Conservation (phyloP, 2,113 vertebrate genomes). For the Pholis gunnellus region DNA sequence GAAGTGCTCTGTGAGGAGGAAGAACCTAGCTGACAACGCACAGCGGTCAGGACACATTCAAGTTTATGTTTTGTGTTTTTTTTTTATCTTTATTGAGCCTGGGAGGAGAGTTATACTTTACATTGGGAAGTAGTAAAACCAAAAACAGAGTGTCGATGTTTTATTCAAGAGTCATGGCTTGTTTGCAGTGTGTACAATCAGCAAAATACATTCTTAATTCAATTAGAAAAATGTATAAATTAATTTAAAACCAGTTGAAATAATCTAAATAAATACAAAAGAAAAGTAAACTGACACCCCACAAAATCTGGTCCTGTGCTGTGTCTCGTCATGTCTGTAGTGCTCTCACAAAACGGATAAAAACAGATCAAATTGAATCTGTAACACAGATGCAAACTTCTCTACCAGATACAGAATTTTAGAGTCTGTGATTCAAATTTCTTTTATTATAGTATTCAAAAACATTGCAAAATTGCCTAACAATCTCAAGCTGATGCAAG, state of each 20-base stretch:
- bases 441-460: not conserved
- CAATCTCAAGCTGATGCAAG: constrained; percentile 10
- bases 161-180: constrained; percentile 51
- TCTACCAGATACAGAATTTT: not conserved
- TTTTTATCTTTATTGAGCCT: constrained; percentile 43
- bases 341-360: not conserved
- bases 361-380: not conserved
- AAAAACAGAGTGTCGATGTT: constrained; percentile 51
- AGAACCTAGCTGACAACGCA: constrained; percentile 64
- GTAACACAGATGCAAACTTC: not conserved
- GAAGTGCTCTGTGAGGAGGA: constrained; percentile 48
- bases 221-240: not conserved
- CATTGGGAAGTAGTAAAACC: constrained; percentile 42
- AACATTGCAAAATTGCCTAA: not conserved
- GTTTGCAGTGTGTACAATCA: constrained; percentile 39
- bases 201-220: constrained; percentile 20
- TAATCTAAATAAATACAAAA: not conserved
- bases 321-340: not conserved
- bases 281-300: not conserved
- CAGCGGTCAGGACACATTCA: constrained; percentile 36
- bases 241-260: not conserved
- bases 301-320: not conserved
- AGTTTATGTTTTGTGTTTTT: constrained; percentile 41
- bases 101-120: constrained; percentile 4
- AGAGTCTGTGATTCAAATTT: not conserved